Percentiles rank a stretch among this genome's conserved stretches.
These are phyloP conservation scores for Distichodus sexfasciatus DNA, from an alignment of 2,797 vertebrate genomes.

Conservation along the genomic window DNA sequence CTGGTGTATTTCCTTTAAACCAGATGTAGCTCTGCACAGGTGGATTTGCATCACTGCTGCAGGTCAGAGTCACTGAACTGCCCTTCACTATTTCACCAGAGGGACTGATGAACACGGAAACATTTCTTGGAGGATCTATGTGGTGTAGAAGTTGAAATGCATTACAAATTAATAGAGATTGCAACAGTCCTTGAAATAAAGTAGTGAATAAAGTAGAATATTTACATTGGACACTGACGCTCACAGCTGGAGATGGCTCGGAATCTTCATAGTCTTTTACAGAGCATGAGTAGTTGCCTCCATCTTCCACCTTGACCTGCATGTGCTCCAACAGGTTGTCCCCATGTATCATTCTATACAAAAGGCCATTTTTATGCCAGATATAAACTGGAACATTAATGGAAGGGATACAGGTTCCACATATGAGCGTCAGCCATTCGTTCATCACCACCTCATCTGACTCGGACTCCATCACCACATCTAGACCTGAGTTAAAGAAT, in stretches of 20 bases:
- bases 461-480: not conserved
- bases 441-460: conserved; percentile 7
- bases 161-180: no score
- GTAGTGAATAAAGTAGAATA: no score
- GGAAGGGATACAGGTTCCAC: conserved; percentile 36
- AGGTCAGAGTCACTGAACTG: conserved; percentile 2
- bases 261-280: conserved; percentile 1
- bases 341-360: not conserved
- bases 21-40: no score
- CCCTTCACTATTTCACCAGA: conserved; percentile 2
- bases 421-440: conserved; percentile 13
- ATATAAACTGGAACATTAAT: conserved; percentile 22
- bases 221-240: conserved; percentile 22
- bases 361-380: conserved; percentile 27
- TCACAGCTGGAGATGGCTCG: not conserved
- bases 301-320: not conserved
- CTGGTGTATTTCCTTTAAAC: not conserved
- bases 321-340: not conserved
- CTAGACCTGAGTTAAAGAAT: not conserved
- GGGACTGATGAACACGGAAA: no score
- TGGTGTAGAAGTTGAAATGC: no score
- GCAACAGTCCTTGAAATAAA: no score
- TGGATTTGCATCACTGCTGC: not conserved
- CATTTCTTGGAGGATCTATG: no score
- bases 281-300: conserved; percentile 20